Conservation (phyloP, 2,797 vertebrate genomes). For the Rallus crepitans region DNA sequence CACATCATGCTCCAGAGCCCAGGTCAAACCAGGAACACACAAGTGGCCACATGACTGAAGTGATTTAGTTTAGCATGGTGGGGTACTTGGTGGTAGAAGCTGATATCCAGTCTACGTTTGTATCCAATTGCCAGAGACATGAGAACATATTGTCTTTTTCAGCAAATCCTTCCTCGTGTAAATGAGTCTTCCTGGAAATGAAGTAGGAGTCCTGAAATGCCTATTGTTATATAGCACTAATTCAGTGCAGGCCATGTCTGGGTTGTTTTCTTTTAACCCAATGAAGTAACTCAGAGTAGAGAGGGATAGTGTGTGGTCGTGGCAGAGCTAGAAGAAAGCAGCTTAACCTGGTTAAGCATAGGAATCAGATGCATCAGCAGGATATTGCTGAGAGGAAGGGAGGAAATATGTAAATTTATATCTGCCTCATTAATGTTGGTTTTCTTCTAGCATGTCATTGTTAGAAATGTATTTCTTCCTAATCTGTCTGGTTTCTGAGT, state of each 20-base stretch:
- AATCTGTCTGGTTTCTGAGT: background rate
- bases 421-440: background rate
- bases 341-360: background rate
- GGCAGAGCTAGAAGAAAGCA: background rate
- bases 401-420: background rate
- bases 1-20: background rate
- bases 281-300: background rate
- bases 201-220: background rate
- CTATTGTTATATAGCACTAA: background rate
- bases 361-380: background rate
- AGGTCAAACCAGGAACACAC: background rate
- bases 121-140: background rate
- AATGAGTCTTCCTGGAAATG: background rate
- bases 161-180: background rate
- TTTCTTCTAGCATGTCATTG: background rate
- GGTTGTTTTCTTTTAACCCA: background rate
- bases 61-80: background rate
- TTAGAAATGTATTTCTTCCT: background rate
- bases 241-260: background rate
- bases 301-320: background rate
- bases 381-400: background rate
- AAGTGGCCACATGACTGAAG: background rate
- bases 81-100: background rate
- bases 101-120: background rate
- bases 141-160: slow-evolving; percentile 19